Evolutionary conservation across 2,113 vertebrate genomes (phyloP).

Genomic region (Amblyornis subalaris): DNA sequence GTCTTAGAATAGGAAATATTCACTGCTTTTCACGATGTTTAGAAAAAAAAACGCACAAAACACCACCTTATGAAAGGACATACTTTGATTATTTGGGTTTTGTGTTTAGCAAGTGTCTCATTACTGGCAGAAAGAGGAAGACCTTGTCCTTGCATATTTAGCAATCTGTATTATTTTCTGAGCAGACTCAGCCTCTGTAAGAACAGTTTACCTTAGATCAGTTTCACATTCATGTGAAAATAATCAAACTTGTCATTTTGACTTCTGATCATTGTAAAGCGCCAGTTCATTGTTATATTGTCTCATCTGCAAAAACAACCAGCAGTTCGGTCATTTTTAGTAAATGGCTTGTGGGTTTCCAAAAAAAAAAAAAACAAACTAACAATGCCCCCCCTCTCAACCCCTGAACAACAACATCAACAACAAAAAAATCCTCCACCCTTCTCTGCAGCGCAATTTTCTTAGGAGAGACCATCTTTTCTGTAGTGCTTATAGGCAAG

Average conservation of each 20-base stretch:
- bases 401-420: neutral
- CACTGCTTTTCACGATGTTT: neutral
- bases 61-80: neutral
- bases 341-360: neutral
- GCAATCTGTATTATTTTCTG: neutral
- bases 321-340: neutral
- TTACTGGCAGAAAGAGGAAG: neutral
- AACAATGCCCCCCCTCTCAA: too few species aligned
- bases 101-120: neutral
- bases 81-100: neutral
- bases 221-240: neutral
- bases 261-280: neutral
- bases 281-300: neutral
- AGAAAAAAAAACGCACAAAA: neutral
- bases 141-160: neutral
- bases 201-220: neutral
- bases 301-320: neutral
- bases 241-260: neutral
- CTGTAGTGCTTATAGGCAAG: neutral
- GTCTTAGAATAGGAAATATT: neutral
- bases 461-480: neutral
- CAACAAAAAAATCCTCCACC: neutral
- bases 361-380: neutral
- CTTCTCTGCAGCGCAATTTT: neutral
- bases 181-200: neutral